Conservation (phyloP, 2,113 vertebrate genomes). For the Lophotis ruficrista region DNA sequence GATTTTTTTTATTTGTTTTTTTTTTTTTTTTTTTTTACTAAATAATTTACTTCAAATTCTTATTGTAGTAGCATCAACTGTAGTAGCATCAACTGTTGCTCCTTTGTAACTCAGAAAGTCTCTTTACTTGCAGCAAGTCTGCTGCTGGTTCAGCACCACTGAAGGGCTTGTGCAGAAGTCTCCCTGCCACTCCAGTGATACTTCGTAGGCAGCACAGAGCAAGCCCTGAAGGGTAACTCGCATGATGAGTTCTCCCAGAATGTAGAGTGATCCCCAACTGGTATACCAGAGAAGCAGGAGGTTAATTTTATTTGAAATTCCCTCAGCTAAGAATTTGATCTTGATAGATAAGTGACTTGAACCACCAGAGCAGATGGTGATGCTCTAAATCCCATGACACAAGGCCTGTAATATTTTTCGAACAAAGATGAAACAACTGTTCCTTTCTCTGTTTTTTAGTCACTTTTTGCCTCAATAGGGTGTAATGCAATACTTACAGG, state of each 20-base stretch:
- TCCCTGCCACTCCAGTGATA: not conserved
- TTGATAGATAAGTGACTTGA: not conserved
- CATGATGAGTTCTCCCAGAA: not conserved
- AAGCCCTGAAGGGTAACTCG: not conserved
- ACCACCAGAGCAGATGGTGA: slow-evolving; percentile 2
- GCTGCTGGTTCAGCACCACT: not conserved
- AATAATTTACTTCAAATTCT: slow-evolving; percentile 50
- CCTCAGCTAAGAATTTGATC: not conserved
- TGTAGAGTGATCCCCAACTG: not conserved
- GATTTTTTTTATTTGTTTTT: not conserved
- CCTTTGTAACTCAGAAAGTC: not conserved
- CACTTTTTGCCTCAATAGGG: not conserved
- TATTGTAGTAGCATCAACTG: slow-evolving; percentile 5
- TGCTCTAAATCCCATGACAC: not conserved
- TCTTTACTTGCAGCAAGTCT: slow-evolving; percentile 26
- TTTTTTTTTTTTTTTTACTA: not conserved
- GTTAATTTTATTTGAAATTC: slow-evolving; percentile 39
- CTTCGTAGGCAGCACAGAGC: not conserved
- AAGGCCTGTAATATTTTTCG: not conserved
- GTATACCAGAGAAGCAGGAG: not conserved
- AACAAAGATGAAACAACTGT: not conserved
- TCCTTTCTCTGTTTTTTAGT: not conserved
- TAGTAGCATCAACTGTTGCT: slow-evolving; percentile 11
- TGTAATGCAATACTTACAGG: not conserved
- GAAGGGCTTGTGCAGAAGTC: not conserved